These are phyloP conservation scores for Conistra vaccinii DNA, from an alignment of 2,888 invertebrate genomes.

Conservation along the genomic window DNA sequence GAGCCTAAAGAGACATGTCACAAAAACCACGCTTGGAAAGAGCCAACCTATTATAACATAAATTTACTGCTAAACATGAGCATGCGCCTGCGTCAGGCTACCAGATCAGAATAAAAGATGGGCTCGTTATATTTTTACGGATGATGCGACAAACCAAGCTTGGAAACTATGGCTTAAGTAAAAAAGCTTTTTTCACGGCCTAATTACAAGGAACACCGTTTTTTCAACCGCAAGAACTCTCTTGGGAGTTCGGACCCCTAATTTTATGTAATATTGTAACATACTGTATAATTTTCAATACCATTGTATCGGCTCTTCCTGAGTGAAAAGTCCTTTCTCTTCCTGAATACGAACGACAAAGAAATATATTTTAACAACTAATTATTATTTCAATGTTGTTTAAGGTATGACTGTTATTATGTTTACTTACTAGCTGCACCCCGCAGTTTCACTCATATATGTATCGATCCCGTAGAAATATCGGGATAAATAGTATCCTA, in stretches of 20 bases:
- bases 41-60: background rate
- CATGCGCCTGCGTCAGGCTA: background rate
- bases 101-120: background rate
- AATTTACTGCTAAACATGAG: background rate
- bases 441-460: too few species aligned
- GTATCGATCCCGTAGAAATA: too few species aligned
- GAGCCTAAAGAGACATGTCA: background rate
- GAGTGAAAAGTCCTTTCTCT: constrained; percentile 43
- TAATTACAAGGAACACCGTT: constrained; percentile 5
- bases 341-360: constrained; percentile 15
- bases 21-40: background rate
- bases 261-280: constrained; percentile 64
- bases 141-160: background rate
- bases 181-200: constrained; percentile 27
- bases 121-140: background rate
- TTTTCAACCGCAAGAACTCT: constrained; percentile 58
- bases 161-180: background rate
- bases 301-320: constrained; percentile 38
- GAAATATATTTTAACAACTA: background rate
- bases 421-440: too few species aligned
- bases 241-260: constrained; percentile 49
- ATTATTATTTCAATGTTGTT: background rate
- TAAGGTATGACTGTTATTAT: background rate
- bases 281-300: constrained; percentile 46
- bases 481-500: too few species aligned